These are phyloP conservation scores for Euura lappo DNA, from an alignment of 1,140 invertebrate species.

Conservation along the genomic window DNA sequence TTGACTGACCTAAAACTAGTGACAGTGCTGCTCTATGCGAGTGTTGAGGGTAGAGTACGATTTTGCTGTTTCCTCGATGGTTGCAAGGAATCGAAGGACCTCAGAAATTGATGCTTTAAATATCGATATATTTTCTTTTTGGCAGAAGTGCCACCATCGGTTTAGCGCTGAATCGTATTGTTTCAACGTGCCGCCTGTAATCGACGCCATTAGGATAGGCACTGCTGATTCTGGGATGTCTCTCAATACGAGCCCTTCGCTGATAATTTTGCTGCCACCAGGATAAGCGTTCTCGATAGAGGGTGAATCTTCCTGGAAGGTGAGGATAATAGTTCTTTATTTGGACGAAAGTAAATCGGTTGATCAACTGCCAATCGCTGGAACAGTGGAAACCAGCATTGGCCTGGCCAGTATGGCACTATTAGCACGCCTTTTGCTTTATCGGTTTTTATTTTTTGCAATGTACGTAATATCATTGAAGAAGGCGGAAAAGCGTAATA, in stretches of 20 bases:
- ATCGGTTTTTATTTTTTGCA: conserved; percentile 24
- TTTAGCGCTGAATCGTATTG: conserved; percentile 39
- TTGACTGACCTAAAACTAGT: conserved; percentile 16
- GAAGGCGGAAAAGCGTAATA: conserved; percentile 23
- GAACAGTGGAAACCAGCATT: conserved; percentile 20
- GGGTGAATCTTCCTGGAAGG: conserved; percentile 13
- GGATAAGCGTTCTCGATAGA: neutral
- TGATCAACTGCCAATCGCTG: neutral
- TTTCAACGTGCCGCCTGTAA: conserved; percentile 35
- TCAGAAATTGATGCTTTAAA: conserved; percentile 20
- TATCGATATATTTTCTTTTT: conserved; percentile 23
- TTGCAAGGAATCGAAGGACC: conserved; percentile 28
- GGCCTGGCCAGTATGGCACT: conserved; percentile 18
- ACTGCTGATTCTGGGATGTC: conserved; percentile 16
- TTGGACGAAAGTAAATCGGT: neutral
- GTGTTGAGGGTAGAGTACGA: conserved; percentile 30
- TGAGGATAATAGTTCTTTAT: neutral
- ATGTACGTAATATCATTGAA: conserved; percentile 12
- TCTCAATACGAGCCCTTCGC: too few relatives aligned
- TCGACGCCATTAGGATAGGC: conserved; percentile 34
- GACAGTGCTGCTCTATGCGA: conserved; percentile 27
- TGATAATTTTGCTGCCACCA: too few relatives aligned
- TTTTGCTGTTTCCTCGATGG: conserved; percentile 28
- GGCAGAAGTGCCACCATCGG: conserved; percentile 44
- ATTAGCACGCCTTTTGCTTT: conserved; percentile 19